A percentile compares a stretch with the other conserved stretches of the same genome.
Evolutionary conservation across 2,888 invertebrate genomes (phyloP).

Genomic region (Eupithecia inturbata): DNA sequence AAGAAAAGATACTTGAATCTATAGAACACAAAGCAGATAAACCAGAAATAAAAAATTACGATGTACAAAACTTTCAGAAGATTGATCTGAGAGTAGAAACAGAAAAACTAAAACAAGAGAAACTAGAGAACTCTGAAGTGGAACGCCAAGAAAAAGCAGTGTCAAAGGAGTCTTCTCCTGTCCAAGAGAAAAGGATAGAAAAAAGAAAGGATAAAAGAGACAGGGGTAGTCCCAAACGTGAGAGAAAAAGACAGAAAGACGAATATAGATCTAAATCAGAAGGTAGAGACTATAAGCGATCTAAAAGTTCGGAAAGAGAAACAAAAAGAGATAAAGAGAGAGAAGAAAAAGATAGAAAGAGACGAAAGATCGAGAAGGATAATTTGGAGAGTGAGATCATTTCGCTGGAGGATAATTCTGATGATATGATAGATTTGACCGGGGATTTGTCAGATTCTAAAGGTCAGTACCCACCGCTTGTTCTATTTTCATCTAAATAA

Average conservation of each 20-base stretch:
- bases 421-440: slow-evolving; percentile 85
- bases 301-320: slow-evolving; percentile 53
- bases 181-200: slow-evolving; percentile 29
- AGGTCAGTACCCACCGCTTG: slow-evolving; percentile 54
- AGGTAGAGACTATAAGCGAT: slow-evolving; percentile 54
- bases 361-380: slow-evolving; percentile 58
- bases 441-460: slow-evolving; percentile 81
- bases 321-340: slow-evolving; percentile 53
- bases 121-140: slow-evolving; percentile 31
- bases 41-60: slow-evolving; percentile 37
- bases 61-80: slow-evolving; percentile 33
- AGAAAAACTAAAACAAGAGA: slow-evolving; percentile 13
- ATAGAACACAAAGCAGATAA: slow-evolving; percentile 43
- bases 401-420: slow-evolving; percentile 74
- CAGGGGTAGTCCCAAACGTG: slow-evolving; percentile 51
- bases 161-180: slow-evolving; percentile 36
- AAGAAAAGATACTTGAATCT: slow-evolving; percentile 40
- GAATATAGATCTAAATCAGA: slow-evolving; percentile 64
- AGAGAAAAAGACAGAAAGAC: slow-evolving; percentile 65
- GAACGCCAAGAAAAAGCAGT: slow-evolving; percentile 41
- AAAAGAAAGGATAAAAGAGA: slow-evolving; percentile 27
- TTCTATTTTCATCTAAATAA: background rate
- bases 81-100: slow-evolving; percentile 30
- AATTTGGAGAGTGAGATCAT: slow-evolving; percentile 71
- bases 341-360: slow-evolving; percentile 55